Evolutionary conservation across 2,113 vertebrate genomes (phyloP), one percentile per base, ranked within the genome.

Genomic region (Delphinapterus leucas): DNA sequence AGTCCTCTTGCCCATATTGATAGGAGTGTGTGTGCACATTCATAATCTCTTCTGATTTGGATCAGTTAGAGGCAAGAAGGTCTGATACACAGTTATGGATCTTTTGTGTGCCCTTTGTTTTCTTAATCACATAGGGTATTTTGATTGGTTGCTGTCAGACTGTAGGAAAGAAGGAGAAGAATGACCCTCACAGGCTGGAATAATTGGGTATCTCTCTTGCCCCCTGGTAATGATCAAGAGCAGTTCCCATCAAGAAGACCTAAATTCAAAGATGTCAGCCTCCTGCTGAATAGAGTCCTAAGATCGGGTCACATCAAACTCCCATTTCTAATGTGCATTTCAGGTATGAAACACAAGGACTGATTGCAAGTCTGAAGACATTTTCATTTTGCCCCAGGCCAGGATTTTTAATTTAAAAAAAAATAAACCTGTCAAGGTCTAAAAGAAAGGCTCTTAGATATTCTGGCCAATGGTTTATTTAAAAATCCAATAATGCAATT

Each of bases 401-500:
- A 97, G 97, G 95, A 96, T 98, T 98, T 98, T 98, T 98, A 98
- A 98, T 99, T 98, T 73, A 44, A 98, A 98, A 98, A 97, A 98
- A 95, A 94, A 97, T 67, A 96, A 98, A 96, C 88, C 96, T 8
- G 3, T 96, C 97, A 98, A 98, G 94, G 97, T 98, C 98, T 98
- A 82, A 94, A 97, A 96, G 96, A 95, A 98, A 97, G 88, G 68
- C 96, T 98, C 85, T 97, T 96, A 98, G 96, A 97, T 97, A 98
- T 98, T 98, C 97, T 95, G 97, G 96, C 92, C 98, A 98, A 90
- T 96, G 96, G 97, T 98, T 98, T 99, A 98, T 98, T 99, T 98
- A 98, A 98, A 98, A 99, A 98, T 98, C 98, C 98, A 98, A 96
- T 98, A 98, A 98, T 95, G 97, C 94, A 98, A 98, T 98, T 98